Percentiles rank a stretch among this genome's conserved stretches.
Evolutionary conservation across 2,888 invertebrate genomes (phyloP).

Genomic region (Plagodis dolabraria): DNA sequence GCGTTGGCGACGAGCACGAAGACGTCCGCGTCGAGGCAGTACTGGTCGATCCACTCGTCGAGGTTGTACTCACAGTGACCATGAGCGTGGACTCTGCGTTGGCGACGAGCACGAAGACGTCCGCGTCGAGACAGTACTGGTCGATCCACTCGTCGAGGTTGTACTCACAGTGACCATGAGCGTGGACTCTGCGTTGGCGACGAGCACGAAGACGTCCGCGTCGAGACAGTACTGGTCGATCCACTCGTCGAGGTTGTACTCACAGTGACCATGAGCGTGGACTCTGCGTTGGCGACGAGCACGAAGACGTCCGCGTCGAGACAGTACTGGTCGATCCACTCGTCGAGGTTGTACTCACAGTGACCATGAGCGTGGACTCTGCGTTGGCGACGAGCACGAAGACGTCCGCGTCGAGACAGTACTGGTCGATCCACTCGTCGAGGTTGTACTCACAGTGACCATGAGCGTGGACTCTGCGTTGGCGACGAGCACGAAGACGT

Average conservation of each 20-base stretch:
- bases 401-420: slow-evolving; percentile 99
- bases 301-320: slow-evolving; percentile 99
- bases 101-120: slow-evolving; percentile 99
- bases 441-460: slow-evolving; percentile 96
- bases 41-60: slow-evolving; percentile 99
- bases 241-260: slow-evolving; percentile 97
- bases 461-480: slow-evolving; percentile 99
- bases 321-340: slow-evolving; percentile 99
- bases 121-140: slow-evolving; percentile 99
- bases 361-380: slow-evolving; percentile 99
- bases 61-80: slow-evolving; percentile 96
- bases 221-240: slow-evolving; percentile 99
- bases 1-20: slow-evolving; percentile 99
- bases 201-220: slow-evolving; percentile 99
- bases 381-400: slow-evolving; percentile 99
- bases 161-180: slow-evolving; percentile 96
- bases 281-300: slow-evolving; percentile 99
- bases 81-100: slow-evolving; percentile 99
- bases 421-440: slow-evolving; percentile 99
- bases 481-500: slow-evolving; percentile 99
- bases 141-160: slow-evolving; percentile 99
- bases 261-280: slow-evolving; percentile 98
- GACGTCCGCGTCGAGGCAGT: slow-evolving; percentile 99
- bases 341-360: slow-evolving; percentile 96
- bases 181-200: slow-evolving; percentile 99